A percentile compares a stretch with the other conserved stretches of the same genome.
phyloP scores from a whole-genome alignment of 2,888 invertebrate species.

The Plusia festucae region DNA sequence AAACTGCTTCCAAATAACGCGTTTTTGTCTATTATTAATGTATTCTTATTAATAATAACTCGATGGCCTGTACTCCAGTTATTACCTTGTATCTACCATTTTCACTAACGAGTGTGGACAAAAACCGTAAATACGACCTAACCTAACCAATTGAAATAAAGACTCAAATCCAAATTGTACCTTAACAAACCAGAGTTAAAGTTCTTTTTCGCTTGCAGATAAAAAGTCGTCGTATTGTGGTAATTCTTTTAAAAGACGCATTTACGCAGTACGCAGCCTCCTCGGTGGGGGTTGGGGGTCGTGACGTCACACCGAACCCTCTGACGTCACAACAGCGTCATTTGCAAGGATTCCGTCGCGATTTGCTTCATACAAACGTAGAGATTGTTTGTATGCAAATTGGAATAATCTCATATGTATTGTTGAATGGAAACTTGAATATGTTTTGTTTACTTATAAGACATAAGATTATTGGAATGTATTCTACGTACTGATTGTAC shows the following conservation, averaged over 20 bases:
- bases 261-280: constrained; percentile 69
- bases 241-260: constrained; percentile 54
- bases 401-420: constrained; percentile 2
- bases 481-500: too few relatives aligned
- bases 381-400: constrained; percentile 27
- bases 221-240: constrained; percentile 19
- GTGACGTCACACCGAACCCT: constrained; percentile 66
- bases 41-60: constrained; percentile 23
- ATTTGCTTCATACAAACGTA: constrained; percentile 33
- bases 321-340: constrained; percentile 64
- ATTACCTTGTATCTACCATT: constrained; percentile 28
- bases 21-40: constrained; percentile 6
- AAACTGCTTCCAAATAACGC: neutral
- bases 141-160: constrained; percentile 33
- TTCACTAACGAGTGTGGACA: constrained; percentile 42
- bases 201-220: constrained; percentile 7
- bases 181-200: neutral
- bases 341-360: constrained; percentile 29
- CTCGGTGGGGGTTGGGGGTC: constrained; percentile 25
- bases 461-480: too few relatives aligned
- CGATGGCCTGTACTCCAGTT: constrained; percentile 13
- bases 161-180: constrained; percentile 13
- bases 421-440: neutral
- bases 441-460: neutral
- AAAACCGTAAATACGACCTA: constrained; percentile 46